Percentiles rank a stretch among this genome's conserved stretches.
Conservation (phyloP, 2,888 invertebrate species). For the Apotomis turbidana region DNA sequence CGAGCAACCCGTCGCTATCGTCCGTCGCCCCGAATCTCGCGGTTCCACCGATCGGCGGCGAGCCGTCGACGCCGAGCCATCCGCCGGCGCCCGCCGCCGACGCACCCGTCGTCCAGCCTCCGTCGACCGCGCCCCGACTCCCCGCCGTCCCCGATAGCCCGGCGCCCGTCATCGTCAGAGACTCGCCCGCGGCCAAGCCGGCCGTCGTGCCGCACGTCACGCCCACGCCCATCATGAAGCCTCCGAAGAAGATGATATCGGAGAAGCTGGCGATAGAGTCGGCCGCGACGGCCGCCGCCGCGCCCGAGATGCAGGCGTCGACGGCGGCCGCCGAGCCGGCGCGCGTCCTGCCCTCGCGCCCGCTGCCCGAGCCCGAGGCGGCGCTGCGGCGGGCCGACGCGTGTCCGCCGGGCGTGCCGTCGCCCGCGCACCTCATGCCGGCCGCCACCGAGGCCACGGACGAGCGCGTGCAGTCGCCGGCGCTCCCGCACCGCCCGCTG, state of each 20-base stretch:
- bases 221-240: conserved; percentile 70
- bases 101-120: not conserved
- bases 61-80: conserved; percentile 43
- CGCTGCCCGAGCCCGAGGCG: conserved; percentile 42
- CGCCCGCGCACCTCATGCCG: conserved; percentile 63
- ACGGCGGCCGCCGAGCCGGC: conserved; percentile 29
- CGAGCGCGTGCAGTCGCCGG: conserved; percentile 75
- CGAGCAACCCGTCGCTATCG: conserved; percentile 15
- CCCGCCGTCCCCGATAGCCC: conserved; percentile 40
- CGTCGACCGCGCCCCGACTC: conserved; percentile 2
- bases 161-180: conserved; percentile 40
- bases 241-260: conserved; percentile 77
- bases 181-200: conserved; percentile 8
- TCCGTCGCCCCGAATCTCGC: conserved; percentile 32
- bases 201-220: conserved; percentile 43
- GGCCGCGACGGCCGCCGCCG: conserved; percentile 53
- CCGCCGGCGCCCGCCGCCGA: conserved; percentile 35
- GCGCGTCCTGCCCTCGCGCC: conserved; percentile 45
- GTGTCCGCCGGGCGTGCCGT: conserved; percentile 45
- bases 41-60: conserved; percentile 44
- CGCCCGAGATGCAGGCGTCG: conserved; percentile 42
- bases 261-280: conserved; percentile 72
- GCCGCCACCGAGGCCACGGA: conserved; percentile 74
- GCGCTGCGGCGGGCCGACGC: conserved; percentile 40
- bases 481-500: conserved; percentile 74